Evolutionary conservation across 2,797 vertebrate species (phyloP), one percentile per base, ranked within the genome.

Genomic region (Erpetoichthys calabaricus): DNA sequence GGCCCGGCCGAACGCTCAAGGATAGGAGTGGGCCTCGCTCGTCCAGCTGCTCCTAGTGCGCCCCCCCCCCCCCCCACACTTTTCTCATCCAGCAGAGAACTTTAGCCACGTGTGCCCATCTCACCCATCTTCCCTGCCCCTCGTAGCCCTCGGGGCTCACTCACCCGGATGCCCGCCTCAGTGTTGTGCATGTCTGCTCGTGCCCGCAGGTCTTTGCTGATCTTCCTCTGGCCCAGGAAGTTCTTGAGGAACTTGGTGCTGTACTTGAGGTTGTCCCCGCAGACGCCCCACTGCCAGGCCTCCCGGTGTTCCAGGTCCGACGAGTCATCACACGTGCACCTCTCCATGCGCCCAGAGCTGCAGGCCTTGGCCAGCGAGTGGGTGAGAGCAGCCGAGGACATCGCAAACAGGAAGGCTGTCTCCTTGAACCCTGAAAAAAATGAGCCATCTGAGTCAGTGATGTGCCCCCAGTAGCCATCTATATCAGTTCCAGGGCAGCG

Each of bases 201-300:
- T 3, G 95, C 95, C 70, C 92, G 74, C 70, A 94, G 84, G 77
- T 99, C 95, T 70, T 96, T 97, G 79, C 89, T 92, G 61, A 89
- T 87, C 75, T 82, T 86, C 76, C 91, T 97, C 63, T 94, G 90
- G 44, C 92, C 91, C 54, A 98, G 76, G 74, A 99, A 99, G 69
- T 91, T 93, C 64, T 91, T 95, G 61, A 97, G 87, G 68, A 98
- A 97, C 75, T 87, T 94, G 73, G 90, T 94, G 83, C 94, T 97
- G 62, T 98, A 98, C 65, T 94, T 95, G 69, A 99, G 87, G 77
- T 99, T 99, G 86, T 99, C 96, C 0, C 96, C 96, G 0, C 96
- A 98, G 58, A 96, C 88, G 0, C 96, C 96, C 96, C 96, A 99
- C 69, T 98, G 94, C 96, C 96, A 99, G 3, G 96, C 94, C 65